Evolutionary conservation across 2,888 invertebrate genomes (phyloP).

Genomic region (Phlogophora meticulosa): DNA sequence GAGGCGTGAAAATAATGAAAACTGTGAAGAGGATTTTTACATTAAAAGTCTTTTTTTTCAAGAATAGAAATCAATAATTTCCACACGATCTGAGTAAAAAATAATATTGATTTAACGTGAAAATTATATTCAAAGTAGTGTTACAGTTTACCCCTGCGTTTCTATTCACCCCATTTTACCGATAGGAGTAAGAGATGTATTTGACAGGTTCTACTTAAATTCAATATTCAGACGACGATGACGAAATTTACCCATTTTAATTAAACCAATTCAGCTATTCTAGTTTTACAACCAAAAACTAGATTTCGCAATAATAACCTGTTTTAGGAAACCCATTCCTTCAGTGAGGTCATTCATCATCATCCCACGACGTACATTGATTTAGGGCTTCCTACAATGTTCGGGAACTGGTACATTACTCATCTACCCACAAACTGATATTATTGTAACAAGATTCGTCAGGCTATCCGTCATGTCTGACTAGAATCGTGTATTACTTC

Average conservation of each 20-base stretch:
- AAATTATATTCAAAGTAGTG: no score
- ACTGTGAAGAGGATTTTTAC: no score
- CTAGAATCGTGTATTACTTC: slow-evolving; percentile 23
- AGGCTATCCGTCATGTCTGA: slow-evolving; percentile 48
- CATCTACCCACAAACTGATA: slow-evolving; percentile 56
- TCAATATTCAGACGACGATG: not conserved
- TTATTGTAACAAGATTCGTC: slow-evolving; percentile 37
- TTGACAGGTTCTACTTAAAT: not conserved
- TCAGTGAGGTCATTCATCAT: slow-evolving; percentile 46
- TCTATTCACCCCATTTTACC: no score
- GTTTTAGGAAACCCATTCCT: slow-evolving; percentile 12
- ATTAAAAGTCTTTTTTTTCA: no score
- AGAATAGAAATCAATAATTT: no score
- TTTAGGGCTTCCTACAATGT: slow-evolving; percentile 56
- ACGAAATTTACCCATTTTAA: not conserved
- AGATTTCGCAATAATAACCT: slow-evolving; percentile 30
- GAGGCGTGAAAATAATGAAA: no score
- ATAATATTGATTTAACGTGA: no score
- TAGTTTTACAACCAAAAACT: slow-evolving; percentile 2
- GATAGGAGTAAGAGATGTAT: not conserved
- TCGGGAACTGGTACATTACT: slow-evolving; percentile 56
- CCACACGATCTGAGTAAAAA: no score
- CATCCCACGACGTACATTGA: slow-evolving; percentile 54
- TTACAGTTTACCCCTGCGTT: no score
- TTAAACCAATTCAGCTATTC: not conserved